Evolutionary conservation across 1,140 invertebrate species (phyloP), one percentile per base, ranked within the genome.

Genomic region (Euborellia annulipes): DNA sequence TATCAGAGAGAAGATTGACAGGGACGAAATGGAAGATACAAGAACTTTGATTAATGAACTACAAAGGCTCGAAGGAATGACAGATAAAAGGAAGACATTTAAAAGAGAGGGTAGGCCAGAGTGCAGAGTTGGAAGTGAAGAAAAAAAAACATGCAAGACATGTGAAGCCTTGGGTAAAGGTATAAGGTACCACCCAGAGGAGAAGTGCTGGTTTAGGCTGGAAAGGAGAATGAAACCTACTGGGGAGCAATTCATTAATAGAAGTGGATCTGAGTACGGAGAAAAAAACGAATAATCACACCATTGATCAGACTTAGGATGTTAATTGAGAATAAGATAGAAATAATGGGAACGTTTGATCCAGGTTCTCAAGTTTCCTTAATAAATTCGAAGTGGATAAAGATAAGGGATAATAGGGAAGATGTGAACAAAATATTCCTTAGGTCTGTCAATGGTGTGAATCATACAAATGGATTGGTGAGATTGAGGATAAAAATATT

Each of bases 231-330:
- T 3, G n/a, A 32, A 55, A 55, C 23, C 48, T 32, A 48, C 48
- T 17, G 50, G 49, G 54, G 8, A 52, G 20, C 36, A 52, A 52
- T 16, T 42, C 51, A 48, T 21, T 45, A 11, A 30, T 52, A 48
- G 45, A 50, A 42, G 13, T 14, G 49, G 23, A 50, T 47, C n/a
- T n/a, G n/a, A n/a, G n/a, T n/a, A n/a, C 36, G 19, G 27, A 50
- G 23, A 17, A 60, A 60, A 60, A 60, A 58, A 60, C 56, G 54
- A 48, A 39, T 52, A 50, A 46, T 58, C 40, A 44, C 51, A 50
- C 58, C 57, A 58, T 60, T 58, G 53, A 59, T 59, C 32, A 57
- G 53, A 55, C 42, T 51, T 6, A 50, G 53, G 46, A 18, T 58
- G 50, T 4, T 46, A 48, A 41, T 60, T 51, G 56, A 57, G 51